Evolutionary conservation across 1,140 invertebrate genomes (phyloP), one percentile per base, ranked within the genome.

Genomic region (Cheumatopsyche charites): DNA sequence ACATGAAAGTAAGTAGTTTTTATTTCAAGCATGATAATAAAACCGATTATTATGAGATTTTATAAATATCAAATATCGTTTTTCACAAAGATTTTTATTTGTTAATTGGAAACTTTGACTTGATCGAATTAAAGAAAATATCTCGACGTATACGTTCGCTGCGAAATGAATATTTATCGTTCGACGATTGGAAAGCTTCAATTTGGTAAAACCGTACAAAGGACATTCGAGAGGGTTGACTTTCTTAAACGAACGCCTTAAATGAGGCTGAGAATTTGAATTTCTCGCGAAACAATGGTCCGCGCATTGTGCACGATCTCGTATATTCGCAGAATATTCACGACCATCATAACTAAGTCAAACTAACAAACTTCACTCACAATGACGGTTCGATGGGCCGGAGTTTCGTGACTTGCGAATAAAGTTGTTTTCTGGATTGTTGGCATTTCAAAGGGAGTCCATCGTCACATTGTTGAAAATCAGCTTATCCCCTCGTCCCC

Each of bases 331-430:
- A 17, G 52, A 41, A 42, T 42, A 63, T 63, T 63, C 62, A 63
- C 41, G 41, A 63, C 62, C 62, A 58, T 58, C 55, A 41, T 45
- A 66, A 66, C 63, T 66, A 49, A 66, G 45, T 42, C 63, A 66
- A 66, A 66, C 63, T 66, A 66, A 49, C 63, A 66, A 66, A 66
- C 42, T 66, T 66, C 26, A n/a, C 13, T 49, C 23, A 63, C 63
- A 66, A 49, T 66, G 36, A 63, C 42, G 62, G 26, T 63, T 47
- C 45, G 42, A 66, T 19, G 45, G 62, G 17, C 4, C 13, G 15
- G 25, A 55, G 66, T 68, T 68, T 68, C 66, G 45, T 68, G 66
- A 68, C 66, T 68, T 68, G 66, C 66, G 47, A 68, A 68, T 68
- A 47, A 68, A 68, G 47, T 68, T 68, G 66, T 68, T 55, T 68